These are phyloP conservation scores for Silurus meridionalis DNA, from an alignment of 2,113 vertebrate species.

Conservation along the genomic window DNA sequence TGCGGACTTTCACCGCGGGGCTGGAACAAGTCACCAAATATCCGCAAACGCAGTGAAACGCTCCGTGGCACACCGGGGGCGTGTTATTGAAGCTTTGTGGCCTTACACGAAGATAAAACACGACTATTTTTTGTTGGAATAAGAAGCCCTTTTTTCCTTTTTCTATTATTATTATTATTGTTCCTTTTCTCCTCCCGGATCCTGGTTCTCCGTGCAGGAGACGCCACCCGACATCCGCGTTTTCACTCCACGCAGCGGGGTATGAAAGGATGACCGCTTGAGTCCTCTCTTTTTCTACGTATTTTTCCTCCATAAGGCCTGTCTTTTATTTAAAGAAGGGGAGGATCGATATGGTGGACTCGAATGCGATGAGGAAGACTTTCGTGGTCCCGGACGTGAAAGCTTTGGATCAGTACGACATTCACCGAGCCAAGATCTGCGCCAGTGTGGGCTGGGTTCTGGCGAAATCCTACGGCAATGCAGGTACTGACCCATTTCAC, in stretches of 20 bases:
- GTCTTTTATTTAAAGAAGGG: slow-evolving; percentile 28
- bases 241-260: slow-evolving; percentile 61
- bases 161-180: slow-evolving; percentile 21
- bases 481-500: slow-evolving; percentile 72
- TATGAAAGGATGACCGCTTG: slow-evolving; percentile 66
- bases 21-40: slow-evolving; percentile 55
- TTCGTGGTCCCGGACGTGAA: slow-evolving; percentile 88
- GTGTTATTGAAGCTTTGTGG: not conserved
- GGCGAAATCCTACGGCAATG: slow-evolving; percentile 82
- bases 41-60: slow-evolving; percentile 5
- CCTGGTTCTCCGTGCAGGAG: slow-evolving; percentile 60
- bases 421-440: slow-evolving; percentile 82
- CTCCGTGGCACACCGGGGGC: not conserved
- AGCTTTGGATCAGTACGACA: slow-evolving; percentile 87
- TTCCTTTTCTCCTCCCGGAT: slow-evolving; percentile 10
- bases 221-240: slow-evolving; percentile 58
- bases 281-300: slow-evolving; percentile 45
- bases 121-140: slow-evolving; percentile 36
- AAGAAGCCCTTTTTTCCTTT: slow-evolving; percentile 3
- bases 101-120: slow-evolving; percentile 34
- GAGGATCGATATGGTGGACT: slow-evolving; percentile 82
- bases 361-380: slow-evolving; percentile 82
- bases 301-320: slow-evolving; percentile 52
- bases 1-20: slow-evolving; percentile 61
- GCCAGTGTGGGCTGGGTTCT: slow-evolving; percentile 87